Evolutionary conservation across 2,888 invertebrate species (phyloP).

Genomic region (Scotopteryx bipunctaria): DNA sequence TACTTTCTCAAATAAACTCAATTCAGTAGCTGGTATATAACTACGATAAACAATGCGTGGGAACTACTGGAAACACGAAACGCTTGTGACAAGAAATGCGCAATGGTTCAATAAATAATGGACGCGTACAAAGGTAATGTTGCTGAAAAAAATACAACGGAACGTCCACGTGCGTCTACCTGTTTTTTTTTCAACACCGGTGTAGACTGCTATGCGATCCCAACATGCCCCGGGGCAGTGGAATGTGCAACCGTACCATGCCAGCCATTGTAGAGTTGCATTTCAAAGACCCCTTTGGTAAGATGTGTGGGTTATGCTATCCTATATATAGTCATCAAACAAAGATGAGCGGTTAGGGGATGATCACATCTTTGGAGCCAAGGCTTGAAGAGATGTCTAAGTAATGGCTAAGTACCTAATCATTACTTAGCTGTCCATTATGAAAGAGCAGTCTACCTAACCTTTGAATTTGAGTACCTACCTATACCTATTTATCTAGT

Average conservation of each 20-base stretch:
- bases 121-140: constrained; percentile 21
- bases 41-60: background rate
- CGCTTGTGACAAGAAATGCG: constrained; percentile 29
- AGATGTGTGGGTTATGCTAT: too few relatives aligned
- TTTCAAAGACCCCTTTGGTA: background rate
- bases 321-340: too few relatives aligned
- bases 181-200: constrained; percentile 31
- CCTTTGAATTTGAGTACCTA: background rate
- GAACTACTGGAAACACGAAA: constrained; percentile 4
- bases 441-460: too few relatives aligned
- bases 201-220: background rate
- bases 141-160: constrained; percentile 35
- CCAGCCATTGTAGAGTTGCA: background rate
- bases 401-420: too few relatives aligned
- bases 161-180: constrained; percentile 41
- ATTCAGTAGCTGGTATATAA: background rate
- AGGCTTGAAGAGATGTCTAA: too few relatives aligned
- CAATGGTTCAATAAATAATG: constrained; percentile 23
- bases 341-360: too few relatives aligned
- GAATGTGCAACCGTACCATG: constrained; percentile 1
- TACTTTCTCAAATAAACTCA: background rate
- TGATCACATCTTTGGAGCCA: too few relatives aligned
- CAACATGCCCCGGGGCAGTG: background rate
- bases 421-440: too few relatives aligned
- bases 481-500: background rate